phyloP scores from a whole-genome alignment of 2,113 vertebrate species.

The Clarias batrachus region DNA sequence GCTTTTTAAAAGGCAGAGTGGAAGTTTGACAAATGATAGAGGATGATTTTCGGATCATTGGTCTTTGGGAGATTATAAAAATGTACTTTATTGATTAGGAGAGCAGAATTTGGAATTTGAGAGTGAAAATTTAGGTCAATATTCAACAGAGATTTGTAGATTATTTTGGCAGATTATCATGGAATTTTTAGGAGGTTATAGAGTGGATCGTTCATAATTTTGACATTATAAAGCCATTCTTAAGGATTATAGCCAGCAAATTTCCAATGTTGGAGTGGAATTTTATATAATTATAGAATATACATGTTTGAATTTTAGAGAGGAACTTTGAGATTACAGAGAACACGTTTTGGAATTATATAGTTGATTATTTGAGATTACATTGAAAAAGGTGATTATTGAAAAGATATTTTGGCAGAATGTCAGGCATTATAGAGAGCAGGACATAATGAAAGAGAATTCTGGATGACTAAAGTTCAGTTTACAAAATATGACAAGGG shows the following conservation, averaged over 20 bases:
- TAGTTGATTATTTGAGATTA: background rate
- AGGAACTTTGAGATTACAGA: background rate
- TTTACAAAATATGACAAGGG: background rate
- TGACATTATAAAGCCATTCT: background rate
- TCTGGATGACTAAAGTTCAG: background rate
- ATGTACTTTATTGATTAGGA: too few relatives aligned
- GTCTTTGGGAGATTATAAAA: too few relatives aligned
- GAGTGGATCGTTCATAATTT: background rate
- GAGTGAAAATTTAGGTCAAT: background rate
- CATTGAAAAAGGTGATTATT: background rate
- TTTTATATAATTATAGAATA: too few relatives aligned
- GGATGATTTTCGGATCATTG: too few relatives aligned
- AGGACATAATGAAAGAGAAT: background rate
- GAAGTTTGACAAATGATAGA: too few relatives aligned
- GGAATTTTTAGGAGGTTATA: background rate
- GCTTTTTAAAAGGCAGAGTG: background rate
- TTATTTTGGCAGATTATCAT: too few relatives aligned
- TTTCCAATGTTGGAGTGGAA: too few relatives aligned
- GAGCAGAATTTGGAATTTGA: too few relatives aligned
- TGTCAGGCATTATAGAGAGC: background rate
- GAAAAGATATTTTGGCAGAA: background rate
- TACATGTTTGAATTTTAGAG: background rate
- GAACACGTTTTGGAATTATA: background rate
- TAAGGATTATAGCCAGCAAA: background rate
- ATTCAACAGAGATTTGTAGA: background rate